phyloP scores from a whole-genome alignment of 2,888 invertebrate species.

The Spodoptera picta region DNA sequence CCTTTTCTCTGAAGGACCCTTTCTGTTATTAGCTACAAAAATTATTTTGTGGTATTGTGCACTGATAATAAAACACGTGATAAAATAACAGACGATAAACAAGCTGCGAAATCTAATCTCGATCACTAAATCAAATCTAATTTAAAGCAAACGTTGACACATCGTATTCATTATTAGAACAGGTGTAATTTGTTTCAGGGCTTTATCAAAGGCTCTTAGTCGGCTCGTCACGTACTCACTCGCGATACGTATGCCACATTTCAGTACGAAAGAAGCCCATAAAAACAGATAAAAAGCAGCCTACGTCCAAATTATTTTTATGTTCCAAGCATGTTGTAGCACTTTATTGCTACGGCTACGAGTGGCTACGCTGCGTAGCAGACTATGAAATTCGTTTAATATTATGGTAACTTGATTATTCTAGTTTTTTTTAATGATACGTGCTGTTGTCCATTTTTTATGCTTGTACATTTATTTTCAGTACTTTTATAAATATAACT shows the following conservation, averaged over 20 bases:
- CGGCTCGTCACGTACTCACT: conserved; percentile 46
- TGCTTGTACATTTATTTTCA: too few species aligned
- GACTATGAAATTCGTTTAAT: conserved; percentile 19
- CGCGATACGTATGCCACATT: conserved; percentile 48
- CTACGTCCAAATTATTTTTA: conserved; percentile 54
- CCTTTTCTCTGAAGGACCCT: too few species aligned
- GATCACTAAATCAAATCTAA: background rate
- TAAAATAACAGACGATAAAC: too few species aligned
- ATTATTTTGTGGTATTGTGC: too few species aligned
- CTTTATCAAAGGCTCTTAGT: conserved; percentile 38
- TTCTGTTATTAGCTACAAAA: too few species aligned
- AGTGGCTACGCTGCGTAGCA: conserved; percentile 33
- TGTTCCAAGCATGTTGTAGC: conserved; percentile 42
- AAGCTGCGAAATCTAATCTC: too few species aligned
- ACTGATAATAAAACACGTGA: too few species aligned
- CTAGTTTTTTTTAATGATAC: background rate
- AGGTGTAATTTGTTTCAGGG: conserved; percentile 45
- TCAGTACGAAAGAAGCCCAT: conserved; percentile 45
- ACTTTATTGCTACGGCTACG: conserved; percentile 57
- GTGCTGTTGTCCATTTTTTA: background rate
- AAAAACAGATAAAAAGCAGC: conserved; percentile 55
- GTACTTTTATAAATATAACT: too few species aligned
- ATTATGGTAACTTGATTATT: conserved; percentile 13
- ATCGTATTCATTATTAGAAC: conserved; percentile 25
- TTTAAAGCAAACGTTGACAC: conserved; percentile 26